Evolutionary conservation across 2,888 invertebrate genomes (phyloP).

Genomic region (Rapana venosa): DNA sequence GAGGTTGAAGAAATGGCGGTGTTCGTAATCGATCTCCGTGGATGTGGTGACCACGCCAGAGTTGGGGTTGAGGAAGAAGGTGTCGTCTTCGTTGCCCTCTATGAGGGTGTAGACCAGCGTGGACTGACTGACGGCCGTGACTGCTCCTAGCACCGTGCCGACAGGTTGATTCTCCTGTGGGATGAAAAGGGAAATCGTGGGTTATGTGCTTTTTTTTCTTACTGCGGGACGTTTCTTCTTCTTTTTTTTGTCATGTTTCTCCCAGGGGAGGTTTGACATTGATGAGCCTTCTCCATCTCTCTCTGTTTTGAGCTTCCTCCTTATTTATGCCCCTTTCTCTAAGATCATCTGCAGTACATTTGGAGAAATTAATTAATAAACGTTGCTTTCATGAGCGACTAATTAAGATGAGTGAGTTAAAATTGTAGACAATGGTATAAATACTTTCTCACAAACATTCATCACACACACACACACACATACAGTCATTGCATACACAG

Average conservation of each 20-base stretch:
- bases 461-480: neutral
- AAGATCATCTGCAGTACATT: no score
- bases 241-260: no score
- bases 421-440: no score
- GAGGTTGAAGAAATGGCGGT: constrained; percentile 87
- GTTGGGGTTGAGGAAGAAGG: constrained; percentile 90
- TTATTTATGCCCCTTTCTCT: no score
- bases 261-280: no score
- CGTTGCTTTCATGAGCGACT: no score
- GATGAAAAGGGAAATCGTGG: neutral
- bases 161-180: constrained; percentile 68
- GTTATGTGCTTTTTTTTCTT: no score
- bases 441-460: neutral
- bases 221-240: no score
- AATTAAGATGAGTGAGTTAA: no score
- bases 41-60: constrained; percentile 89
- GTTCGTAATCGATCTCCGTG: constrained; percentile 87
- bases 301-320: no score
- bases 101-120: constrained; percentile 84
- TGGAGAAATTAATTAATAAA: no score
- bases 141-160: constrained; percentile 64
- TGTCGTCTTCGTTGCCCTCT: constrained; percentile 87
- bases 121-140: constrained; percentile 69
- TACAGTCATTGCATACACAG: neutral
- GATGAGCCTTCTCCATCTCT: no score